These are phyloP conservation scores for Orchesellides sinensis DNA, from an alignment of 2,888 invertebrate genomes.

Conservation along the genomic window DNA sequence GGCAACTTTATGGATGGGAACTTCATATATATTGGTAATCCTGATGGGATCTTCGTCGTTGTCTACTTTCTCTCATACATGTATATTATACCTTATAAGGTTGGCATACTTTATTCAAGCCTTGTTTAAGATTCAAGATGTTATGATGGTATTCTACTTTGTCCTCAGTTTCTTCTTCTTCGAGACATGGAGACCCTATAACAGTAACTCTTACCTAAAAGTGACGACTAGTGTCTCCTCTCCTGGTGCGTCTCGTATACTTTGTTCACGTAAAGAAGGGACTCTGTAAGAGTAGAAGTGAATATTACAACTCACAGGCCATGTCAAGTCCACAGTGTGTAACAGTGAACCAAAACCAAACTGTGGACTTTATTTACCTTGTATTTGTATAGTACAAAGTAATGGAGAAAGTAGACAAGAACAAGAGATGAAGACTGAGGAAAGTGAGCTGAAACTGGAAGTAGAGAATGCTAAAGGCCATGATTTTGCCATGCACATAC, in stretches of 20 bases:
- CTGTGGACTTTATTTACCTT: too few relatives aligned
- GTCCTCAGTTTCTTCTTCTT: background rate
- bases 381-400: background rate
- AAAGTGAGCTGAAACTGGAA: too few relatives aligned
- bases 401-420: background rate
- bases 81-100: background rate
- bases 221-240: constrained; percentile 2
- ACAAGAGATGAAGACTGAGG: background rate
- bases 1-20: constrained; percentile 41
- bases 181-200: constrained; percentile 6
- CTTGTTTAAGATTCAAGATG: too few relatives aligned
- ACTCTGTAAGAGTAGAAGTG: too few relatives aligned
- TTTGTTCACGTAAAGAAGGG: background rate
- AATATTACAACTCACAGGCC: too few relatives aligned
- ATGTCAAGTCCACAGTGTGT: too few relatives aligned
- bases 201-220: constrained; percentile 13
- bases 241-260: background rate
- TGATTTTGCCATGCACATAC: background rate
- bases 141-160: background rate
- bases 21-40: constrained; percentile 32
- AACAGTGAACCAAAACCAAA: too few relatives aligned
- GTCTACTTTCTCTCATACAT: background rate
- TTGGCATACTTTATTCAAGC: background rate
- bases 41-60: constrained; percentile 24
- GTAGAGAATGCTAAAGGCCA: too few relatives aligned